Evolutionary conservation across 2,797 vertebrate species (phyloP).

Genomic region (Vireo griseus): DNA sequence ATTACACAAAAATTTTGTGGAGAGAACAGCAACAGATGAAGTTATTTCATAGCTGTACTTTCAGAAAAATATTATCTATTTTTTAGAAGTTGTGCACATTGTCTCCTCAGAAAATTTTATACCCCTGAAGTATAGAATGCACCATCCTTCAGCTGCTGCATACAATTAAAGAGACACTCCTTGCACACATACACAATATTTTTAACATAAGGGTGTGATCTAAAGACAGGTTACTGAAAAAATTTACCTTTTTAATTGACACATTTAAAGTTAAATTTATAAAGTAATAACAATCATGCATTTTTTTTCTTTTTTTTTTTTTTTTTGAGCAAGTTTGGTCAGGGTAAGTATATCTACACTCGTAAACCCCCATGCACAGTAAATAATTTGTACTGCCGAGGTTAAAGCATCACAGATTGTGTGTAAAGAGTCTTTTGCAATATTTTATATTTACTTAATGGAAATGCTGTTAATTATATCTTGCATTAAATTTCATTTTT

Average conservation of each 20-base stretch:
- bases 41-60: neutral
- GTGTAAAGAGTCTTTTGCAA: neutral
- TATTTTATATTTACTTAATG: neutral
- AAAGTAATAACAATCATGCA: neutral
- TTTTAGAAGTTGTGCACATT: neutral
- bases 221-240: neutral
- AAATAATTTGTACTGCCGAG: neutral
- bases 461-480: neutral
- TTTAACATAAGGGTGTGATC: neutral
- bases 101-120: neutral
- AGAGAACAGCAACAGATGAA: neutral
- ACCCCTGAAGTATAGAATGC: rapidly evolving
- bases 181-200: rapidly evolving
- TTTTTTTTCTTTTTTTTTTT: neutral
- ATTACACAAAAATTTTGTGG: neutral
- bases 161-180: neutral
- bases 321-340: neutral
- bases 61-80: neutral
- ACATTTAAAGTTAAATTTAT: neutral
- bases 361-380: neutral
- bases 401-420: neutral
- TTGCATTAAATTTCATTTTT: neutral
- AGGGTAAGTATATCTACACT: neutral
- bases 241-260: neutral
- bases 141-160: neutral